Base-by-base conservation (phyloP, 2,797 vertebrate species). In the Melanotaenia pygmaea region DNA sequence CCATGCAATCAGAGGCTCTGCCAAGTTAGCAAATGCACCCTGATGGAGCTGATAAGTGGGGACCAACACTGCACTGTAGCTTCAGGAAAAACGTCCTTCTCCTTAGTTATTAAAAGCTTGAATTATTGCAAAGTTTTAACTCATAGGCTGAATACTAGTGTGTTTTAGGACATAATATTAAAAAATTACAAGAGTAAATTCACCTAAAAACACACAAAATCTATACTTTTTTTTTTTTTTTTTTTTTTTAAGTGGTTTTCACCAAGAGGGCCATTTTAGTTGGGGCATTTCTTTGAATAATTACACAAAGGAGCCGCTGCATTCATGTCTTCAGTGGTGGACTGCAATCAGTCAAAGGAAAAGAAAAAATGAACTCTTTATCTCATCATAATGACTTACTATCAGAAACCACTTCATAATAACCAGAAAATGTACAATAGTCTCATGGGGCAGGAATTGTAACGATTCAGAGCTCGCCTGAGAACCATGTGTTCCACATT, bases 1-100 rank as follows among this genome's bases (percentile, higher is more conserved):
- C 91, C 83, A 66, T 88, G 88, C 87, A 93, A 94, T 94, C 94
- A 94, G 71, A 72, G 66, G 47, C 72, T 72, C 75, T 81, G 92
- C 91, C 91, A 94, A 91, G 86, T 61, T 18, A 73, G 65, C 67
- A 86, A 88, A 86, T 81, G 38, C 81, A 74, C 79, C 74, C 81
- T 68, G 93, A 94, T 93, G 85, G 82, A 26, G 30, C 26, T 22
- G 92, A 93, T 94, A 93, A 86, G 68, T 64, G 38, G n/a, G 70
- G 75, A 80, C 69, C 71, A 60, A 38, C 20, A 8, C 75, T 64
- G 76, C 66, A 56, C 69, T 30, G 76, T 3, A 70, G 79, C 75
- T 85, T 76, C 54, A 66, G 64, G 70, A 65, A 57, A 70, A 40
- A 5, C 53, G 3, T 9, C 35, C 67, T 37, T 73, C 84, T 77